Conservation (phyloP, 2,888 invertebrate genomes). For the Clunio marinus region DNA sequence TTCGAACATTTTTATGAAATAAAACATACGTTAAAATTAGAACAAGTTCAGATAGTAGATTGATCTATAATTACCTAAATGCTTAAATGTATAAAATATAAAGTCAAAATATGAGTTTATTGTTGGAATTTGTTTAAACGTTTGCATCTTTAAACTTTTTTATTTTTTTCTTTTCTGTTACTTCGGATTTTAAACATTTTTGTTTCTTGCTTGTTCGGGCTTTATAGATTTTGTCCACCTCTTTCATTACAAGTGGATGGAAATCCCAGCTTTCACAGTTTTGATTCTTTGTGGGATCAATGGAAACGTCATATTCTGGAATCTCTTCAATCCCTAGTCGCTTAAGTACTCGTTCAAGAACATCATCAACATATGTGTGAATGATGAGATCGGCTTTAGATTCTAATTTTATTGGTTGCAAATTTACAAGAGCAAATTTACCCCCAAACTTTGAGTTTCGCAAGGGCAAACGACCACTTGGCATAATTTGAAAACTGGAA, state of each 20-base stretch:
- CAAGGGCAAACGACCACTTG: slow-evolving; percentile 90
- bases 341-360: slow-evolving; percentile 70
- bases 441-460: slow-evolving; percentile 80
- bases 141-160: no score
- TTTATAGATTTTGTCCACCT: slow-evolving; percentile 60
- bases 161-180: no score
- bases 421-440: slow-evolving; percentile 86
- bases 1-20: no score
- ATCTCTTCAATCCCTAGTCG: slow-evolving; percentile 68
- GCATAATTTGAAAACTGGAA: slow-evolving; percentile 96
- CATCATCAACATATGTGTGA: slow-evolving; percentile 81
- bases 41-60: no score
- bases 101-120: no score
- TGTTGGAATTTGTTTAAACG: no score
- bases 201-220: slow-evolving; percentile 44
- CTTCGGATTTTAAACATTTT: no score
- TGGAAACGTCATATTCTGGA: slow-evolving; percentile 61
- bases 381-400: slow-evolving; percentile 86
- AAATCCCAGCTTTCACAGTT: slow-evolving; percentile 70
- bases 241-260: slow-evolving; percentile 56
- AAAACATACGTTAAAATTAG: no score
- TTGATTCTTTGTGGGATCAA: slow-evolving; percentile 61
- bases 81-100: no score
- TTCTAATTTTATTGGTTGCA: slow-evolving; percentile 97
- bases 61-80: no score